Evolutionary conservation across 2,113 vertebrate genomes (phyloP).

Genomic region (Dromiciops gliroides): DNA sequence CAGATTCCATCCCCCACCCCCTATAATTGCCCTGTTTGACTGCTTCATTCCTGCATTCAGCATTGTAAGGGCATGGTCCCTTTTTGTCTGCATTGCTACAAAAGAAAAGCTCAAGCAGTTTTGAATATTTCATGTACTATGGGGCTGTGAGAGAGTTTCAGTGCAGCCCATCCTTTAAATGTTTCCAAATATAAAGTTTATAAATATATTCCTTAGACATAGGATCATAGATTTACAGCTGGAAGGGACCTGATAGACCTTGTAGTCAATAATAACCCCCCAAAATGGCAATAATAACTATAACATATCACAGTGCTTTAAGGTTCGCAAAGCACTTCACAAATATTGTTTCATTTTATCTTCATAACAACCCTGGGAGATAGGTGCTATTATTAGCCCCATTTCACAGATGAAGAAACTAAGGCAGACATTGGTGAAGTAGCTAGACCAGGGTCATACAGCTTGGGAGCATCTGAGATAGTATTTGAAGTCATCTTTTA

Average conservation of each 20-base stretch:
- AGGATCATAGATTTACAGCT: not conserved
- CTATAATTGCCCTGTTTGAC: conserved; percentile 67
- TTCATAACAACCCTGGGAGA: not conserved
- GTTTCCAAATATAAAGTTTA: conserved; percentile 33
- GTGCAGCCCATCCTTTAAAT: not conserved
- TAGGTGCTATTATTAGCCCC: not conserved
- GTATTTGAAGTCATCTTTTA: not conserved
- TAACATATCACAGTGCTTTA: not conserved
- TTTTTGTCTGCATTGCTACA: conserved; percentile 51
- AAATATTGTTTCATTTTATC: not conserved
- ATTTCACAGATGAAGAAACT: not conserved
- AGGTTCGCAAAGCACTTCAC: not conserved
- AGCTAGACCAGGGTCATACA: not conserved
- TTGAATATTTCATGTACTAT: conserved; percentile 24
- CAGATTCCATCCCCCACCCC: conserved; percentile 47
- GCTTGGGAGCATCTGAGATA: not conserved
- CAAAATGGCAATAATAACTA: not conserved
- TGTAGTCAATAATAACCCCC: not conserved
- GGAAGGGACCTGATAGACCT: not conserved
- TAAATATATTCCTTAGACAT: not conserved
- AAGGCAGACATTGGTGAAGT: not conserved
- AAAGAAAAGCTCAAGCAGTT: conserved; percentile 43
- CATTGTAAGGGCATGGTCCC: conserved; percentile 41
- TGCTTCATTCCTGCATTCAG: conserved; percentile 46
- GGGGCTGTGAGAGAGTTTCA: not conserved